Base-by-base conservation (phyloP, 30 jellyfish, hydroid and myxozoan species). In the Clytia hemisphaerica region DNA sequence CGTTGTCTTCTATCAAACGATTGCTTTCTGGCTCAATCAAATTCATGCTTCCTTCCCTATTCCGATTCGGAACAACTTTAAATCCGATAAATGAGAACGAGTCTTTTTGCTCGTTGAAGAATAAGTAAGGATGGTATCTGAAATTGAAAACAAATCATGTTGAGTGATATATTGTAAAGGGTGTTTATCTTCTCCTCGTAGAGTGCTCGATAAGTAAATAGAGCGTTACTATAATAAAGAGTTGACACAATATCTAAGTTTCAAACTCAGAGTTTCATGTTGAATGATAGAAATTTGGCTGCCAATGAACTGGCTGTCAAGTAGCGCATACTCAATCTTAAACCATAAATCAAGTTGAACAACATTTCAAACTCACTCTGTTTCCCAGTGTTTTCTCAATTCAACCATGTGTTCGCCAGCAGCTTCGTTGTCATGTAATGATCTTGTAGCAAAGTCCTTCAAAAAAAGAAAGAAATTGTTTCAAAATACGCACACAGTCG, bases 91-190 rank as follows among this genome's bases (percentile, higher is more conserved):
- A 79, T 12, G 66, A 29, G 71, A 79, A 18, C 28, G 94, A 53
- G 9, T 4, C 37, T 9, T 59, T 67, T 61, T 74, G 83, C 67
- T 82, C 83, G 50, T 82, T 74, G 66, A 82, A 82, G 57, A 82
- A 82, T 27, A 82, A 34, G 49, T 79, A 79, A n/a, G 93, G 93
- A 60, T 79, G 93, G 40, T 45, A 71, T 73, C 88, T 65, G 59
- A 0, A 46, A 42, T 16, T 21, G 19, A 42, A 12, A 42, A 42
- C 14, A 42, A 42, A 42, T 21, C 19, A 42, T 12, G 14, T 12
- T 42, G 18, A 12, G 19, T 42, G 18, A 12, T 21, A 42, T 42
- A 21, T 12, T 42, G 54, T n/a, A n/a, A n/a, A n/a, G n/a, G n/a
- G n/a, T n/a, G n/a, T n/a, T n/a, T n/a, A n/a, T n/a, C n/a, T n/a